Evolutionary conservation across 2,113 vertebrate species (phyloP), one percentile per base, ranked within the genome.

Genomic region (Lates calcarifer): DNA sequence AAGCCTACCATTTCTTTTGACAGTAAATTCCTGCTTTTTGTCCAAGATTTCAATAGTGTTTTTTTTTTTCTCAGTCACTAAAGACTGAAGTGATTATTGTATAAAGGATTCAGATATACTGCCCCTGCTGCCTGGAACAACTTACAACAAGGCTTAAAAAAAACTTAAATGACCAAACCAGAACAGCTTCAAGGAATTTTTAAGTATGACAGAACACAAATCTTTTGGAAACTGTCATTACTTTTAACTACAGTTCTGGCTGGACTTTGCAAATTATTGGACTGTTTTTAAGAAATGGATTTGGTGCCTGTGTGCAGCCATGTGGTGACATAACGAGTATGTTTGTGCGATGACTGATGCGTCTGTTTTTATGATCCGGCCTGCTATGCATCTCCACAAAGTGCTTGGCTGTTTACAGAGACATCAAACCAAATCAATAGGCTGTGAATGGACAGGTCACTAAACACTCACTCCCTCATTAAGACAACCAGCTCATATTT

Each of bases 391-490:
- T 86, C 75, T 89, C 81, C 81, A 82, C 79, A 87, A 91, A 90
- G 79, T 66, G 80, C 66, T 69, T 55, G 62, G 64, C 73, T 88
- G 58, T 88, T 87, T 83, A 89, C 82, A 87, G 76, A 81, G 77
- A 91, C 91, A 90, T 92, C 92, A 92, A 84, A 84, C 47, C 79
- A 75, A 80, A 92, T 93, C 90, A 91, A 90, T 83, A 84, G 77
- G 74, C 85, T 87, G 77, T 83, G 81, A 93, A 91, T 82, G 70
- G 91, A 91, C 82, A 88, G 83, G 87, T 90, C 88, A 89, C 82
- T 89, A 84, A 89, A 91, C 87, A 88, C 82, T 89, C 78, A 79
- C 72, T 87, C 77, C 62, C 83, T 90, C 72, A 84, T 85, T 85
- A 90, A 82, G 77, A 90, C 78, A 82, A 84, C 63, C 69, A 74